Evolutionary conservation across 2,797 vertebrate species (phyloP), one percentile per base, ranked within the genome.

Genomic region (Neostethus bicornis): DNA sequence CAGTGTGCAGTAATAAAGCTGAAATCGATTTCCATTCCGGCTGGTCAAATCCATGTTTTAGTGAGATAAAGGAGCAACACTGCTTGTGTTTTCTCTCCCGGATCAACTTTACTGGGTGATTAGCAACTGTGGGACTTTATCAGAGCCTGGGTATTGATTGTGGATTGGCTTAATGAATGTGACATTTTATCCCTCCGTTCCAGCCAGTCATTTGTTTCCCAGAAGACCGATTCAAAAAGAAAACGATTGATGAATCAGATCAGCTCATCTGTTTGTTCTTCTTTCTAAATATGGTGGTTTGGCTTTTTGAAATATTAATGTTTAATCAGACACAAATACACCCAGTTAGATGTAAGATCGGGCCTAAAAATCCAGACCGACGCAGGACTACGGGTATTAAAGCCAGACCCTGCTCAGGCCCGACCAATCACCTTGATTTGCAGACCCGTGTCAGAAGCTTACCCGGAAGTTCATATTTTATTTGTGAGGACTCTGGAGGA

Each of bases 101-200:
- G 19, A 17, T 29, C 6, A 32, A 56, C 39, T 63, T 69, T 45
- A 45, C 50, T 59, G 67, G 55, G 64, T 80, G 83, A 81, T 83
- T 75, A 70, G 73, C 51, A 69, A 2, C 71, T 10, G 23, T 67
- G 77, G 74, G 83, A 81, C 77, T 70, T 78, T 62, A 68, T 70
- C 79, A 75, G 44, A 63, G 64, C 16, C 26, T 3, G 11, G 39
- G 24, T 81, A 86, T 85, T 79, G 83, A 88, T 80, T 77, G 65
- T 1, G 4, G 62, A 79, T 72, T 51, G 45, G 37, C 62, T 66
- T 80, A 84, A 87, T 86, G 77, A 84, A 79, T 42, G 73, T 74
- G 75, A 65, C 85, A 85, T 85, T 85, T 88, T 54, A 79, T 69
- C 73, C 64, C 24, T 52, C 58, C 25, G 46, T 43, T 49, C 32